Evolutionary conservation across 2,888 invertebrate genomes (phyloP).

Genomic region (Furcula furcula): DNA sequence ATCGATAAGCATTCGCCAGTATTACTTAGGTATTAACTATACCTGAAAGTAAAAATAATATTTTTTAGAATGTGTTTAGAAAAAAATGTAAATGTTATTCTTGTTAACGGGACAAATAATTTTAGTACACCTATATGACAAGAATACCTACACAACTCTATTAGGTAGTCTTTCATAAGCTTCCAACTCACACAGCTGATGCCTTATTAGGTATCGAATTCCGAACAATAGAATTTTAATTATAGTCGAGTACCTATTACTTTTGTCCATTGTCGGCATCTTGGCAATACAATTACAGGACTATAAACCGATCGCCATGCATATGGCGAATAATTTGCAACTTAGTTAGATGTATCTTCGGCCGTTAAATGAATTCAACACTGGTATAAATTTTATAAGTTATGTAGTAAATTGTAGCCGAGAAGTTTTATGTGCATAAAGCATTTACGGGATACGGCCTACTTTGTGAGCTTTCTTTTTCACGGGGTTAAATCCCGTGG

Average conservation of each 20-base stretch:
- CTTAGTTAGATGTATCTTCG: conserved; percentile 48
- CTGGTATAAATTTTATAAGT: conserved; percentile 26
- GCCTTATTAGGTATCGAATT: conserved; percentile 56
- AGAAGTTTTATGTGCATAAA: neutral
- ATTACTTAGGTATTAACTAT: too few species aligned
- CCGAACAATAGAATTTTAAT: conserved; percentile 59
- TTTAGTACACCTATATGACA: too few species aligned
- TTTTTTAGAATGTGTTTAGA: too few species aligned
- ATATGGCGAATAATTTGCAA: conserved; percentile 56
- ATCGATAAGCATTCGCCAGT: too few species aligned
- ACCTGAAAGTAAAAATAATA: too few species aligned
- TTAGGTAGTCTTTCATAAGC: conserved; percentile 2
- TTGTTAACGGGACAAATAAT: too few species aligned
- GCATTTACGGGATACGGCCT: neutral
- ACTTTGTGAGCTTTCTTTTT: too few species aligned
- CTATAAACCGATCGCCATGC: conserved; percentile 49
- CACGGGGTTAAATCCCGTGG: too few species aligned
- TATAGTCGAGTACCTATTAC: conserved; percentile 42
- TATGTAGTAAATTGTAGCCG: conserved; percentile 7
- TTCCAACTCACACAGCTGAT: conserved; percentile 14
- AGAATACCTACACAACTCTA: too few species aligned
- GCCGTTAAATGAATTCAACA: conserved; percentile 33
- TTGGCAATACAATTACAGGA: conserved; percentile 56
- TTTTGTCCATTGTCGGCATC: conserved; percentile 58
- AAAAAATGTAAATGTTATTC: too few species aligned